Evolutionary conservation across 2,113 vertebrate species (phyloP).

Genomic region (Rhynchomys soricoides): DNA sequence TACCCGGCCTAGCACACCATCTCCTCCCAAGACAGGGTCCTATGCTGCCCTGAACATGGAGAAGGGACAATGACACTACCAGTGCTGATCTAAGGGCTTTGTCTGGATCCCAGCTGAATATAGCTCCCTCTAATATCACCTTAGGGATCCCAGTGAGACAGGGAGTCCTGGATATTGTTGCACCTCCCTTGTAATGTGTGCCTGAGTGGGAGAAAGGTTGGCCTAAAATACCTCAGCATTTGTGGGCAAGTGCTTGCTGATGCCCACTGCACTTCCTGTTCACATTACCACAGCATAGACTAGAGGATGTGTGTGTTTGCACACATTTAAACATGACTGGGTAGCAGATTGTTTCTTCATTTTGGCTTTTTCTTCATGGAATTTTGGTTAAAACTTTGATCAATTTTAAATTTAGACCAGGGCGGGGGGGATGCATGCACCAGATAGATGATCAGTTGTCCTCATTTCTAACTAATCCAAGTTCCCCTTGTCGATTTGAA

Average conservation of each 20-base stretch:
- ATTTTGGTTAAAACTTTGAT: neutral
- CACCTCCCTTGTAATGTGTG: neutral
- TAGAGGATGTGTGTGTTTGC: neutral
- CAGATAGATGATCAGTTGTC: neutral
- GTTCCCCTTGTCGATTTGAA: no score
- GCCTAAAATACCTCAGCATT: neutral
- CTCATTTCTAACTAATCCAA: neutral
- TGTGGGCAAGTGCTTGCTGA: neutral
- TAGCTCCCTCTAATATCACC: neutral
- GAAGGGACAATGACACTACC: no score
- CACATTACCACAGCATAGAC: neutral
- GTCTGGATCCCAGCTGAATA: neutral
- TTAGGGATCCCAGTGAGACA: neutral
- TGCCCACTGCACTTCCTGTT: neutral
- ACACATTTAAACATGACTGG: neutral
- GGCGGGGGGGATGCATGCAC: accelerated
- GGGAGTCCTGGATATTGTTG: neutral
- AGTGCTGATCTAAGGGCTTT: neutral
- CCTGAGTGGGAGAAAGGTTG: neutral
- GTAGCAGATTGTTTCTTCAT: neutral
- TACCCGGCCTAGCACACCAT: neutral
- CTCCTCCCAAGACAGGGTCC: no score
- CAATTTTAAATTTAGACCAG: neutral
- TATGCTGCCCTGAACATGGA: neutral
- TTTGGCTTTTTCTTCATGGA: neutral